Base-by-base conservation (phyloP, 2,797 vertebrate genomes). In the Periparus ater region DNA sequence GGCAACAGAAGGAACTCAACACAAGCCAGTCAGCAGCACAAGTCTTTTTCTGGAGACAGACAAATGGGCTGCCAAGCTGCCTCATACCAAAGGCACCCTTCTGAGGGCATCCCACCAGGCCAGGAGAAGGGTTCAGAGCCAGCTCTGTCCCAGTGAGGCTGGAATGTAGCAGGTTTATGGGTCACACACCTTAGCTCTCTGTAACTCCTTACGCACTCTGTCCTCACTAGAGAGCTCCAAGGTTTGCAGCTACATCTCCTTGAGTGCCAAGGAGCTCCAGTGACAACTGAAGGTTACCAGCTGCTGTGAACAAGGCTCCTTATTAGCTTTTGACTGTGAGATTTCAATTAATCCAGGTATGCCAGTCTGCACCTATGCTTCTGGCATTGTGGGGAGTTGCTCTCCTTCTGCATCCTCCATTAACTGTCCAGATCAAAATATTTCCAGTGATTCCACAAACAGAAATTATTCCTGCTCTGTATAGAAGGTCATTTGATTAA, bases 301-400 rank as follows among this genome's bases (percentile, higher is more conserved):
- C 42, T 77, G 65, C 68, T 48, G 72, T 91, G 72, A 91, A 74
- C 13, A 48, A 74, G 72, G 47, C 27, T 72, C 32, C 22, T 83
- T 25, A 29, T 36, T 53, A 85, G 61, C 32, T 82, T 54, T 73
- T 26, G 38, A 77, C 75, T 53, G 20, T 34, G 72, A 68, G 45
- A 80, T 42, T 89, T 86, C 76, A 84, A 45, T 90, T 88, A 96
- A 78, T 29, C 38, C 73, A 91, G 55, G 51, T 19, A 6, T 66
- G 44, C 48, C 81, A 77, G 61, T 23, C 70, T 89, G 53, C 47
- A 91, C 51, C 54, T n/a, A 77, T 6, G 11, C 79, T 79, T 62
- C 61, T 36, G n/a, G 73, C 54, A 93, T 50, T 3, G 5, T 2
- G 4, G 34, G 67, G 79, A 90, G 36, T 1, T 54, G 55, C 55